Evolutionary conservation across 2,888 invertebrate genomes (phyloP), one percentile per base, ranked within the genome.

Genomic region (Cryptus viduatorius): DNA sequence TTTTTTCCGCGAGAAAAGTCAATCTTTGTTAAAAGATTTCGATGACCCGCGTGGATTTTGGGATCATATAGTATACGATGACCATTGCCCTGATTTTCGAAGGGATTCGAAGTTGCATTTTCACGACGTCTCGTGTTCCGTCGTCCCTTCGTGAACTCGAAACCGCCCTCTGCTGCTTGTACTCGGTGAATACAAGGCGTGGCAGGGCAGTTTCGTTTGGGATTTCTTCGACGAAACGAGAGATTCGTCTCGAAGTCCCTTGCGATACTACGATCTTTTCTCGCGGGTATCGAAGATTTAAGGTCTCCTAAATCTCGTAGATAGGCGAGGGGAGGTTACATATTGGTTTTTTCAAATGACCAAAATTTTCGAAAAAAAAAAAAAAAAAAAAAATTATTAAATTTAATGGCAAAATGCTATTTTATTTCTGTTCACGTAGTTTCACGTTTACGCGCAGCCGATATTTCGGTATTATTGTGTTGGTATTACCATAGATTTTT

Each of bases 71-170:
- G 29, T 29, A 29, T 61, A 29, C 14, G 29, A 7, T 29, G 31
- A 61, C 61, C 29, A 3, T 61, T n/a, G 31, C 37, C 7, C n/a
- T 14, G 29, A 61, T n/a, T 7, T 61, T 61, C 61, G 14, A 29
- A 61, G 61, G 12, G 61, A 3, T 61, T 61, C 37, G 61, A 37
- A 12, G 10, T n/a, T 37, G 31, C 10, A 31, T 37, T 61, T 29
- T 31, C 37, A 29, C 37, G 14, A 61, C 37, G 31, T 61, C 61
- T 61, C 61, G 29, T 29, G 61, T 61, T 61, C 37, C 61, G n/a
- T 61, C 61, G 61, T 29, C 61, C 14, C 61, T 29, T 61, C 14
- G n/a, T 31, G 61, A 61, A 12, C 24, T 61, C 37, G 61, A 61
- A 61, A 14, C 61, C 61, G 14, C 31, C 31, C 10, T 24, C 12